These are phyloP conservation scores for Pseudomyrmex flavicornis DNA, from an alignment of 1,140 invertebrate genomes.

Conservation along the genomic window DNA sequence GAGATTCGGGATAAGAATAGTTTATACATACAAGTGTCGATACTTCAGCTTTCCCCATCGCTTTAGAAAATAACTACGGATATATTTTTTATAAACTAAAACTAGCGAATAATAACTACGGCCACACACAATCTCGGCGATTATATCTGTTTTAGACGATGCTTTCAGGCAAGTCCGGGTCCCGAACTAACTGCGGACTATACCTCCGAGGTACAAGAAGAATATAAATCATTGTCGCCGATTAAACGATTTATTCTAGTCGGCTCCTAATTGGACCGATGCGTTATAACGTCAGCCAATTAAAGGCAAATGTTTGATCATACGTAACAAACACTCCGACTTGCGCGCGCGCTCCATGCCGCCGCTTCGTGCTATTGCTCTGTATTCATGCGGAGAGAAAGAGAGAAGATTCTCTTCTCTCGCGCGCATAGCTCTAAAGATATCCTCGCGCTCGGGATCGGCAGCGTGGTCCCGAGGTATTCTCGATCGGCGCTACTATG, in stretches of 20 bases:
- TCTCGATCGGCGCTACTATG: slow-evolving; percentile 41
- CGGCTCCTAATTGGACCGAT: slow-evolving; percentile 79
- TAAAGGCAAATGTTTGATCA: slow-evolving; percentile 77
- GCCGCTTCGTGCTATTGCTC: neutral
- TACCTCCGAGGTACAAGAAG: slow-evolving; percentile 52
- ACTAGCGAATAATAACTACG: too few species aligned
- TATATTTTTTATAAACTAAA: too few species aligned
- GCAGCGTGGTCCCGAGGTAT: neutral
- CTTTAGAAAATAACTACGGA: neutral
- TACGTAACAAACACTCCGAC: slow-evolving; percentile 73
- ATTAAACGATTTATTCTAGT: slow-evolving; percentile 80
- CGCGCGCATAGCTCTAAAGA: slow-evolving; percentile 5
- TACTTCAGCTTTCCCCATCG: slow-evolving; percentile 1
- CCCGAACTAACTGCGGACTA: slow-evolving; percentile 1
- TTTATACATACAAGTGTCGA: neutral
- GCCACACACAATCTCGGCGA: too few species aligned
- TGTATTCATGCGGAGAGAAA: too few species aligned
- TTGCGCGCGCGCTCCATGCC: slow-evolving; percentile 14
- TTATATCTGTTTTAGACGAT: neutral
- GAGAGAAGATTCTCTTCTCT: slow-evolving; percentile 1
- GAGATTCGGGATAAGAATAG: slow-evolving; percentile 33
- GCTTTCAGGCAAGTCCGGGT: slow-evolving; percentile 47
- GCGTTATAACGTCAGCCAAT: slow-evolving; percentile 79
- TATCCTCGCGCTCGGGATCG: slow-evolving; percentile 4
- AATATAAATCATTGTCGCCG: slow-evolving; percentile 80